Conservation (phyloP, 2,113 vertebrate genomes). For the Rhinogobius similis region DNA sequence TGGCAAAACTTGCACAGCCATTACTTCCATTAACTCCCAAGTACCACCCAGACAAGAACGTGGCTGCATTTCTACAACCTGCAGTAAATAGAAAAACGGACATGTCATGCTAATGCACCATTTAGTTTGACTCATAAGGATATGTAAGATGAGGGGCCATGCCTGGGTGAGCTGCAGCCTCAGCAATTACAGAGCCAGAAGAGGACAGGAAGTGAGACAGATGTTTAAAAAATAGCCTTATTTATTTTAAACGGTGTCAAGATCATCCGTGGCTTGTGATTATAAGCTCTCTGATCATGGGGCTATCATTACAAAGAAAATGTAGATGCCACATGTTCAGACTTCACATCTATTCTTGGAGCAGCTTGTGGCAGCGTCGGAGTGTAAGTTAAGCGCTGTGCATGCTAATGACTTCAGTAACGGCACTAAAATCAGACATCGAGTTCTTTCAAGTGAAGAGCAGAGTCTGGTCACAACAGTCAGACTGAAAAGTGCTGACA, state of each 20-base stretch:
- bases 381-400: constrained; percentile 15
- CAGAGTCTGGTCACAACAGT: constrained; percentile 6
- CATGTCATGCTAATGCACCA: no score
- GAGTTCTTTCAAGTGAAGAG: constrained; percentile 5
- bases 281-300: not conserved
- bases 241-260: not conserved
- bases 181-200: constrained; percentile 29
- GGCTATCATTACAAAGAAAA: constrained; percentile 24
- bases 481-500: constrained; percentile 18
- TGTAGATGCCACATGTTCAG: constrained; percentile 19
- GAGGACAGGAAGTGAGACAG: not conserved
- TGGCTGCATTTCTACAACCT: not conserved
- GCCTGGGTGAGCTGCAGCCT: constrained; percentile 29
- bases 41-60: not conserved
- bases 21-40: not conserved
- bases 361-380: constrained; percentile 23
- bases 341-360: constrained; percentile 24
- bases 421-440: constrained; percentile 25
- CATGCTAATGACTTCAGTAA: constrained; percentile 30
- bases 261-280: constrained; percentile 15
- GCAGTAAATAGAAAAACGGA: no score
- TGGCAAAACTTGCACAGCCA: not conserved
- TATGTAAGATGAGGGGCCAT: not conserved
- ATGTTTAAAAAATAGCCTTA: not conserved
- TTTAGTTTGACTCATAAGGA: not conserved